Evolutionary conservation across 2,113 vertebrate genomes (phyloP), one percentile per base, ranked within the genome.

Genomic region (Macrotis lagotis): DNA sequence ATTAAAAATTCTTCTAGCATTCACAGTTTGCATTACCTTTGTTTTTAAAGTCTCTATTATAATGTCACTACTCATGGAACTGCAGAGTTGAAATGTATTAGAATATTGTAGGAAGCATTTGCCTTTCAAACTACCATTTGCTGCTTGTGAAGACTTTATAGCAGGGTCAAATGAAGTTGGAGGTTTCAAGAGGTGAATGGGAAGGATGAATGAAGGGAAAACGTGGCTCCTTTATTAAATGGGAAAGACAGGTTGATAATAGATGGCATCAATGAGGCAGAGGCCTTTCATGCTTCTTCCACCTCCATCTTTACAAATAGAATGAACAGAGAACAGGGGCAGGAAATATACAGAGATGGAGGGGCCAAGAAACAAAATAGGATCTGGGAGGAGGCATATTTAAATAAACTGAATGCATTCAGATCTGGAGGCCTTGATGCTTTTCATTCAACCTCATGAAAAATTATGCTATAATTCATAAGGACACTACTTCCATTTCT

Each of bases 21-120:
- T 89, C 96, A 95, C 6, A 22, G 19, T 94, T 95, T 91, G 50
- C 48, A 25, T 83, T 59, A 50, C 50, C 94, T 96, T 94, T 53
- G 96, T 83, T 96, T 98, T 96, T 97, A 97, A 97, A 88, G 37
- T 28, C 89, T 98, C 96, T 59, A 92, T 96, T 94, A 95, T 91
- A 2, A 28, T 95, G 97, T 92, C 96, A 92, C 93, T 0, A 26
- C 95, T 94, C 96, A 94, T 88, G 93, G 97, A 53, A 59, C 52
- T 59, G 66, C 8, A 37, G 91, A 49, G 44, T 11, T 91, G 83
- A 50, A 95, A 1, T 22, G 53, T 88, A 49, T 83, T 89, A 92
- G 91, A 96, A 97, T 83, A 89, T 26, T 97, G 50, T 91, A 97
- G 95, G 90, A 95, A 96, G 50, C 50, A 74, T 91, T 91, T 88